These are phyloP conservation scores for Ostrea edulis DNA, from an alignment of 1,140 invertebrate species.

Conservation along the genomic window DNA sequence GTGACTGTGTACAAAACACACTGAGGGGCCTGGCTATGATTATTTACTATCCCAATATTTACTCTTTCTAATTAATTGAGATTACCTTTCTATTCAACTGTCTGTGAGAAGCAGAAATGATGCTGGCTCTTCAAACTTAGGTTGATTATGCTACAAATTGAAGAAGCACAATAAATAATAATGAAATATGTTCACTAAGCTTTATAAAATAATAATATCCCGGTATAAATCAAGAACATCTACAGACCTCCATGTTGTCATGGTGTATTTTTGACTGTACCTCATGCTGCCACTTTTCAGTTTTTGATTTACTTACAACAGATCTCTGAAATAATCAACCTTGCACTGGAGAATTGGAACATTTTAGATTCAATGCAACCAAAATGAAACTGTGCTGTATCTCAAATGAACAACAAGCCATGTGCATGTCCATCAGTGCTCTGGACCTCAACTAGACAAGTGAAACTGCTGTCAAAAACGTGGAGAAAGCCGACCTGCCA, in stretches of 20 bases:
- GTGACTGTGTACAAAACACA: not conserved
- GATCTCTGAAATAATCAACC: not conserved
- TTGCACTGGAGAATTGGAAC: not conserved
- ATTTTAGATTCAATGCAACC: not conserved
- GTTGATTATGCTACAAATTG: not conserved
- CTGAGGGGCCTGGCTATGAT: not conserved
- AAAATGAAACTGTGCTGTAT: constrained; percentile 12
- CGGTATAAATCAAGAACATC: not conserved
- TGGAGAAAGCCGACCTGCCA: not conserved
- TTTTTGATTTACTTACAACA: not conserved
- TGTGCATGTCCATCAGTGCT: constrained; percentile 26
- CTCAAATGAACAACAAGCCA: not conserved
- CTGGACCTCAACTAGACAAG: not conserved
- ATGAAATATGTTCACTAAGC: constrained; percentile 1
- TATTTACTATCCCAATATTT: not conserved
- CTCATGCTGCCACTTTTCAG: too few relatives aligned
- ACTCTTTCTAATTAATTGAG: constrained; percentile 4
- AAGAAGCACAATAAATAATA: not conserved
- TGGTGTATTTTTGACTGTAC: not conserved
- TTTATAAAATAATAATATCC: too few relatives aligned
- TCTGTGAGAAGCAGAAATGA: not conserved
- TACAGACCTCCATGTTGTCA: not conserved
- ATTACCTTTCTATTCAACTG: not conserved
- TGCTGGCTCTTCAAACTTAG: not conserved
- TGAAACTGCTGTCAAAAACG: not conserved